Base-by-base conservation (phyloP, 2,797 vertebrate species). In the Muscicapa striata region DNA sequence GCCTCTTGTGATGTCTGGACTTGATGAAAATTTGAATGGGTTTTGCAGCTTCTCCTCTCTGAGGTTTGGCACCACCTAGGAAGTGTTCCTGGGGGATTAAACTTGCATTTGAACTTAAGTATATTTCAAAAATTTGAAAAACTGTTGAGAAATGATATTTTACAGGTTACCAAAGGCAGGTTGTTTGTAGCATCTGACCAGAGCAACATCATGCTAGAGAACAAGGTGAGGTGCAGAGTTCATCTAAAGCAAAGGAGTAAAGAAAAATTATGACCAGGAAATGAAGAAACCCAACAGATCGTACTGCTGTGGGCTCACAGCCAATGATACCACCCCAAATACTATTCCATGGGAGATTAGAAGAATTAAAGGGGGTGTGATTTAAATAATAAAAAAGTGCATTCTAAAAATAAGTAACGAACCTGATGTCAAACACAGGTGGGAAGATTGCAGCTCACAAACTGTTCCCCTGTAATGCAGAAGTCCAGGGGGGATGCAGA, bases 201-300 rank as follows among this genome's bases (percentile, higher is more conserved):
- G 61, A 62, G 51, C 32, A 54, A 6, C 1, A 0, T 32, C 7
- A 1, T 0, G 0, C 30, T 43, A 0, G 3, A 19, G 27, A 66
- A 27, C 0, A 3, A 36, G 23, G 19, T 29, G 48, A 54, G n/a
- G 18, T 61, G 19, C 27, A n/a, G 38, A 18, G 8, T 20, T 55
- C 22, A 34, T 24, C n/a, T 11, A 40, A 23, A 20, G n/a, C 15
- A 84, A 70, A 36, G 13, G 15, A 52, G 17, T 38, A 26, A 74
- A 61, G 52, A 32, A 73, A 73, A 63, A 66, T 48, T 9, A 23
- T 17, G 11, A 49, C 17, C 17, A 59, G 51, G 48, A 82, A 87
- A 78, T 13, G 3, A 62, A 70, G 51, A 62, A 73, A 27, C 12
- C 10, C 2, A 48, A 30, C 15, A 75, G 58, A n/a, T 21, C 21